phyloP scores from a whole-genome alignment of 2,888 invertebrate species.

The Coelogynopora nodosa region DNA sequence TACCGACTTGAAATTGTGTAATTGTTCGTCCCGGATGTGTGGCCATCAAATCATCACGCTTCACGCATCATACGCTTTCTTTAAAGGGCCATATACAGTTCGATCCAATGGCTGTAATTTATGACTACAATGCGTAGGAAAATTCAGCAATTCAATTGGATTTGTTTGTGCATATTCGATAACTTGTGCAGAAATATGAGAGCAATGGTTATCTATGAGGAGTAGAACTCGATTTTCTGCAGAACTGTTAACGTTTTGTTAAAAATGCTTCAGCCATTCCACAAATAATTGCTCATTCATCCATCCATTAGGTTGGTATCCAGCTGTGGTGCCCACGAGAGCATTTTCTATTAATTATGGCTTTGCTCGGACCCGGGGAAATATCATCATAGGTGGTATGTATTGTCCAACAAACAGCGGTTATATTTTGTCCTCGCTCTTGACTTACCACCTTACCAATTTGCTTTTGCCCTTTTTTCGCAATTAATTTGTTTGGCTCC shows the following conservation, averaged over 20 bases:
- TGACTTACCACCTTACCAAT: neutral
- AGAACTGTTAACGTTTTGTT: neutral
- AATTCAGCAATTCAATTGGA: neutral
- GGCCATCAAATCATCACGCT: conserved; percentile 55
- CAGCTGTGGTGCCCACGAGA: neutral
- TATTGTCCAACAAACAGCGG: conserved; percentile 27
- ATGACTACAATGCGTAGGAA: conserved; percentile 24
- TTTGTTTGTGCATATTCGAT: conserved; percentile 3
- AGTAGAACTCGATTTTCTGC: conserved; percentile 10
- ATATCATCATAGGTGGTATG: conserved; percentile 20
- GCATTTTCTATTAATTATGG: neutral
- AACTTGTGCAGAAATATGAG: neutral
- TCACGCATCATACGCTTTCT: conserved; percentile 52
- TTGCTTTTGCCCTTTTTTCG: conserved; percentile 21
- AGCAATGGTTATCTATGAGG: neutral
- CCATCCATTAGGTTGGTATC: conserved; percentile 14
- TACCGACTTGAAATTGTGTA: conserved; percentile 51
- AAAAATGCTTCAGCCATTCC: conserved; percentile 1
- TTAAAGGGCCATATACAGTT: conserved; percentile 48
- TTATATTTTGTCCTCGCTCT: conserved; percentile 20
- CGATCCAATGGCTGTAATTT: conserved; percentile 5
- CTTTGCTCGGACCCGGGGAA: neutral
- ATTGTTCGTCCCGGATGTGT: conserved; percentile 54
- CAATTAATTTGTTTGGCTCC: conserved; percentile 45
- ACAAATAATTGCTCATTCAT: conserved; percentile 18